A percentile compares a stretch with the other conserved stretches of the same genome.
Conservation (phyloP, 2,888 invertebrate species). For the Ochropacha duplaris region DNA sequence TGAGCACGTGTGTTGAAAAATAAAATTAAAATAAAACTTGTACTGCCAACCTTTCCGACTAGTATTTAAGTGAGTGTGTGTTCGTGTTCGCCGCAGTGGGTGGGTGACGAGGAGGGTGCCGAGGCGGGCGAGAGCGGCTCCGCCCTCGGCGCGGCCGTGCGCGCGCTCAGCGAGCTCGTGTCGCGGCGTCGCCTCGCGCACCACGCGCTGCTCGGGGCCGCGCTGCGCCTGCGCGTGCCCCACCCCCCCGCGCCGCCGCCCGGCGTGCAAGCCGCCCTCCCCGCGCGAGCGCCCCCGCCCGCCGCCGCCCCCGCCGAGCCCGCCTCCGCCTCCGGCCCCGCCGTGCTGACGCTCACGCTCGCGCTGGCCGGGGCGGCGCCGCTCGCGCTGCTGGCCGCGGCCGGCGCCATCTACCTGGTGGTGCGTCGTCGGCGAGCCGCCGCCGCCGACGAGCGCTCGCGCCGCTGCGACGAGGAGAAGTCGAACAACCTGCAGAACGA, state of each 20-base stretch:
- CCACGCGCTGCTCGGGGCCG: slow-evolving; percentile 68
- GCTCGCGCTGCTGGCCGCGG: slow-evolving; percentile 39
- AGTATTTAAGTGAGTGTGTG: too few relatives aligned
- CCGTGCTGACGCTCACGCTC: slow-evolving; percentile 30
- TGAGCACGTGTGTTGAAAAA: too few relatives aligned
- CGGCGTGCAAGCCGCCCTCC: slow-evolving; percentile 46
- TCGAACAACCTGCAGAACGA: slow-evolving; percentile 96
- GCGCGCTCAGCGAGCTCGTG: slow-evolving; percentile 66
- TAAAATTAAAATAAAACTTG: too few relatives aligned
- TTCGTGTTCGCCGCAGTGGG: slow-evolving; percentile 53
- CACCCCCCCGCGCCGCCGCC: slow-evolving; percentile 83
- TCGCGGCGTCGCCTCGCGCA: slow-evolving; percentile 64
- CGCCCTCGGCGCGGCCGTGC: slow-evolving; percentile 58
- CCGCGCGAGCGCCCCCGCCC: slow-evolving; percentile 32
- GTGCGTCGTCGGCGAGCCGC: slow-evolving; percentile 48
- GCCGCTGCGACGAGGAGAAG: slow-evolving; percentile 91
- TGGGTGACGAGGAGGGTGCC: slow-evolving; percentile 64
- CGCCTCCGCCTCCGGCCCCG: slow-evolving; percentile 24
- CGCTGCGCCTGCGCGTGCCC: slow-evolving; percentile 61
- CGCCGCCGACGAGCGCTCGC: slow-evolving; percentile 83
- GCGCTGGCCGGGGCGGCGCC: slow-evolving; percentile 33
- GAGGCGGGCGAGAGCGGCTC: slow-evolving; percentile 45
- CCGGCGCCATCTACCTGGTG: slow-evolving; percentile 57
- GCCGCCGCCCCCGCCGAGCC: slow-evolving; percentile 31
- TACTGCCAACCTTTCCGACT: too few relatives aligned